Evolutionary conservation across 2,113 vertebrate species (phyloP).

Genomic region (Sceloporus tristichus): DNA sequence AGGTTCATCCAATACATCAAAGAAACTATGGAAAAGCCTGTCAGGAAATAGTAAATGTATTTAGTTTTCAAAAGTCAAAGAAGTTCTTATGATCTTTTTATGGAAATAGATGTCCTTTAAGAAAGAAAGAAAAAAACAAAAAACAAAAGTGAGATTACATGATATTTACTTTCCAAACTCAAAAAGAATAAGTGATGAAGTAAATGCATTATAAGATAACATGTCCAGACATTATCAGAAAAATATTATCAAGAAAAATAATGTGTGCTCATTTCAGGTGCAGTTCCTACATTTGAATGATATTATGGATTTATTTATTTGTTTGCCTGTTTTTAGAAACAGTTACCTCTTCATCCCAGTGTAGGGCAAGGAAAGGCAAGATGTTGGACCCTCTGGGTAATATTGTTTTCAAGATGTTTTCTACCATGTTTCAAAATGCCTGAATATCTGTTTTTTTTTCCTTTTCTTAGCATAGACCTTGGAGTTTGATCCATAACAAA

Average conservation of each 20-base stretch:
- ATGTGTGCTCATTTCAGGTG: background rate
- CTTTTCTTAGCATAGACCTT: too few species aligned
- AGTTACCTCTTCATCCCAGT: background rate
- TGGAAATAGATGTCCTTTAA: conserved; percentile 23
- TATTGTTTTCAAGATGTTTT: too few species aligned
- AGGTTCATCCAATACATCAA: conserved; percentile 23
- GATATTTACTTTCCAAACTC: background rate
- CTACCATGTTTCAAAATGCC: too few species aligned
- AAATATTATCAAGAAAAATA: background rate
- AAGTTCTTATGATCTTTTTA: background rate
- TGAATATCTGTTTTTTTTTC: too few species aligned
- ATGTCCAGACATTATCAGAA: background rate
- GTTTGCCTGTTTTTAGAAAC: background rate
- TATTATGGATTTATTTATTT: background rate
- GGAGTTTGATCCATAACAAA: too few species aligned
- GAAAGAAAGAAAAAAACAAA: background rate
- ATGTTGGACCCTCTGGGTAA: too few species aligned
- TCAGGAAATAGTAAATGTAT: conserved; percentile 45
- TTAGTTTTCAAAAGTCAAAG: conserved; percentile 44
- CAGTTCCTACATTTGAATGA: background rate
- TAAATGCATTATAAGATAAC: background rate
- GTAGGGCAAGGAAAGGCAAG: background rate
- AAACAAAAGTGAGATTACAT: background rate
- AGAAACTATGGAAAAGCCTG: conserved; percentile 33
- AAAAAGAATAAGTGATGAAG: conserved; percentile 8